Evolutionary conservation across 2,113 vertebrate genomes (phyloP).

Genomic region (Felis chaus): DNA sequence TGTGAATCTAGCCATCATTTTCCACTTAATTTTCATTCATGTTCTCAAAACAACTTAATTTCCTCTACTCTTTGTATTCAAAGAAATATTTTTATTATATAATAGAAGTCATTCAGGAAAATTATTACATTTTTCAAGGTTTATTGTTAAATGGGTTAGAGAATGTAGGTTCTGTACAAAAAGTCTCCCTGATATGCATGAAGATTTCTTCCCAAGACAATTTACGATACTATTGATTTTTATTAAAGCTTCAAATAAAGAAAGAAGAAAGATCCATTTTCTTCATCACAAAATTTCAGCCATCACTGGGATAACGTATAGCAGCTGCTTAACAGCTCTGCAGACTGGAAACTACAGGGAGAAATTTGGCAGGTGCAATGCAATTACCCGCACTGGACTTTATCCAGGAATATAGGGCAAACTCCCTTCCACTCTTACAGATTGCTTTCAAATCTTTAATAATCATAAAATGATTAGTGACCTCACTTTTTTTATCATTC

Average conservation of each 20-base stretch:
- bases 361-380: constrained; percentile 14
- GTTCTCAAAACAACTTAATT: not conserved
- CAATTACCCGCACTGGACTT: not conserved
- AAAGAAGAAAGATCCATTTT: not conserved
- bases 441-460: not conserved
- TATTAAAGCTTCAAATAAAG: constrained; percentile 2
- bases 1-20: not conserved
- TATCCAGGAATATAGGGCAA: not conserved
- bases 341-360: not conserved
- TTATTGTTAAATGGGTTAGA: not conserved
- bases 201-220: not conserved
- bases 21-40: not conserved
- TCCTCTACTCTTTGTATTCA: not conserved
- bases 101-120: not conserved
- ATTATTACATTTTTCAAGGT: not conserved
- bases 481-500: not conserved
- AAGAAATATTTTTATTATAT: not conserved
- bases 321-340: not conserved
- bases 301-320: not conserved
- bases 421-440: not conserved
- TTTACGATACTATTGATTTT: not conserved
- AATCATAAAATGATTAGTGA: not conserved
- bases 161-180: not conserved
- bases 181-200: not conserved
- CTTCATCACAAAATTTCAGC: not conserved